Evolutionary conservation across 2,113 vertebrate species (phyloP).

Genomic region (Datnioides undecimradiatus): DNA sequence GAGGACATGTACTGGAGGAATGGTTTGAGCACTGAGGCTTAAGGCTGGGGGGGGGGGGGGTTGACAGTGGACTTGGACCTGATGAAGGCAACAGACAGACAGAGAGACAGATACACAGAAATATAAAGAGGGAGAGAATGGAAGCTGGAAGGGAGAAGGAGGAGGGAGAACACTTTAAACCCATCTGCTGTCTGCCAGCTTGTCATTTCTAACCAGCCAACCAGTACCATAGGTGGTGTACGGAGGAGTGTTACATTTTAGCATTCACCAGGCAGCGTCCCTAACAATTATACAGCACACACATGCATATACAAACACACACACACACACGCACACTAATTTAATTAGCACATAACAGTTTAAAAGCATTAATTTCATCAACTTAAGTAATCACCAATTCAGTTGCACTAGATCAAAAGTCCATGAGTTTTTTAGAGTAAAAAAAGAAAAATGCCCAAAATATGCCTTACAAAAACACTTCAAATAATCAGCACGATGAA

Average conservation of each 20-base stretch:
- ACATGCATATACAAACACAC: conserved; percentile 26
- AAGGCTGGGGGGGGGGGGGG: conserved; percentile 31
- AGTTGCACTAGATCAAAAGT: conserved; percentile 61
- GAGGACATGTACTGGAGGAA: conserved; percentile 42
- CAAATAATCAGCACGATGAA: not conserved
- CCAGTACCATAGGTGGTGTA: conserved; percentile 45
- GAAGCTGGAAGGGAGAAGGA: conserved; percentile 31
- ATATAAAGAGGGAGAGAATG: conserved; percentile 40
- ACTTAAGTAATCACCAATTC: conserved; percentile 60
- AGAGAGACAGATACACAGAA: conserved; percentile 37
- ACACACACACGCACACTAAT: conserved; percentile 5
- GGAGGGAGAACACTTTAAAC: conserved; percentile 43
- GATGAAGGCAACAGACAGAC: conserved; percentile 49
- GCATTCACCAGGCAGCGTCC: conserved; percentile 50
- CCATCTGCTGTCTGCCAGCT: conserved; percentile 49
- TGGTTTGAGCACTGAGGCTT: conserved; percentile 47
- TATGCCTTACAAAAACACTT: not conserved
- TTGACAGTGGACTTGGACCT: conserved; percentile 39
- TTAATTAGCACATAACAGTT: conserved; percentile 55
- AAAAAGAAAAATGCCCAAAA: no score
- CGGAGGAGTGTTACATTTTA: conserved; percentile 46
- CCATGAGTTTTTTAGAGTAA: no score
- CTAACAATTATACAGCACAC: conserved; percentile 26
- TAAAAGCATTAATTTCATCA: conserved; percentile 55
- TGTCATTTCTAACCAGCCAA: conserved; percentile 66